Base-by-base conservation (phyloP, 1,140 invertebrate species). In the Mizuhopecten yessoensis region DNA sequence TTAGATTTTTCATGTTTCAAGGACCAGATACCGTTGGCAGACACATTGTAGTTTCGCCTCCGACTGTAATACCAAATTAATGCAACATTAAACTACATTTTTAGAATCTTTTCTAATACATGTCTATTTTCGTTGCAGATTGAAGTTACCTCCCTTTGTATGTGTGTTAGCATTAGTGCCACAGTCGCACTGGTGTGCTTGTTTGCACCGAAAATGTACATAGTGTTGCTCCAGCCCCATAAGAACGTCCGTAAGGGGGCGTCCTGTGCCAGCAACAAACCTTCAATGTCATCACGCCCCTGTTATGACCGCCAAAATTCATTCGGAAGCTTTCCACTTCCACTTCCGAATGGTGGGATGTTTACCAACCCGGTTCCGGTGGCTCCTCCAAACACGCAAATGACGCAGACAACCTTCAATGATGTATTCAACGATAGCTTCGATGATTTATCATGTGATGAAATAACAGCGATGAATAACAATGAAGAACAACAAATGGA, bases 161-260 rank as follows among this genome's bases (percentile, higher is more conserved):
- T 98, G 97, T 98, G 98, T 94, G 97, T 98, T 86, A 98, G 97
- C 95, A 97, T 98, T 90, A 98, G 98, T 94, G 98, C 98, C 15
- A 98, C 98, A 0, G 98, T 98, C 20, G 98, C 97, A 0, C 97
- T 98, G 0, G 97, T 97, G 49, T 98, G 98, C 94, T 97, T 98
- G 0, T 98, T 98, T 96, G 97, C 97, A 0, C 98, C 98, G 0
- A 98, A 98, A 96, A 97, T 98, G n/a, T 98, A 98, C 95, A 97
- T 98, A 87, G 97, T 98, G 11, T 95, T 98, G 5, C 98, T 98
- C 94, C 98, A 98, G 94, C 98, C 98, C 0, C 97, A 98, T 94
- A 98, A 98, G 94, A 98, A 98, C 94, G 97, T 98, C 0, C 97
- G 98, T 10, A 95, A 96, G 90, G 93, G 92, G n/a, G 93, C 94